Base-by-base conservation (phyloP, 1,140 invertebrate genomes). In the Cydia splendana region DNA sequence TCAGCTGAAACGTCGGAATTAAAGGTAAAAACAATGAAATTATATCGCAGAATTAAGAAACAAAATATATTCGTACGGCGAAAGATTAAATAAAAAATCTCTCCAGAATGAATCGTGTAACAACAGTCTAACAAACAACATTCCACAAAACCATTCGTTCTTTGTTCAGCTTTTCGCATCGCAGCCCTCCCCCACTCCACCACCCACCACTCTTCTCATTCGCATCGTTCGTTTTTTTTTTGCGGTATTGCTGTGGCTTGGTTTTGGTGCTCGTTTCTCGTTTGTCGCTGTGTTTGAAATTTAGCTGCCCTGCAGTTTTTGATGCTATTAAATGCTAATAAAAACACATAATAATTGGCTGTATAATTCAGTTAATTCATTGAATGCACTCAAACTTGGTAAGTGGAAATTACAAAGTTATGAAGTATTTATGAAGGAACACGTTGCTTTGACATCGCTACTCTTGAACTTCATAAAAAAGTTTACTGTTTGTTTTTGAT, bases 111-210 rank as follows among this genome's bases (percentile, higher is more conserved):
- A 62, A 12, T 24, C 57, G 57, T 62, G 57, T 62, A 62, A 62
- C 53, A 24, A 62, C 57, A 12, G 57, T 62, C 2, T 62, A 62
- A 62, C 2, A 24, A 62, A 62, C 57, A 62, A 24, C 57, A 62
- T 62, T 62, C 57, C 57, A 24, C 57, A 24, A 62, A 62, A 18
- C 57, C 57, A 62, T 62, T 62, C 57, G 57, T 62, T 62, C 57
- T 62, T 62, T 62, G 57, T 62, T 62, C 18, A 62, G 18, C 57
- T 18, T 62, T 62, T n/a, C n/a, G n/a, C n/a, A n/a, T n/a, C 57
- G 6, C n/a, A 4, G 6, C 57, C 57, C 20, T 62, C 20, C 57
- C 9, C 20, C 18, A 7, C 53, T 20, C 5, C 53, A 1, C 20
- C 7, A 10, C 7, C 5, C 53, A 1, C 20, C 7, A 10, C 7